Base-by-base conservation (phyloP, 1,140 invertebrate species). In the Ceratosolen fusciceps region DNA sequence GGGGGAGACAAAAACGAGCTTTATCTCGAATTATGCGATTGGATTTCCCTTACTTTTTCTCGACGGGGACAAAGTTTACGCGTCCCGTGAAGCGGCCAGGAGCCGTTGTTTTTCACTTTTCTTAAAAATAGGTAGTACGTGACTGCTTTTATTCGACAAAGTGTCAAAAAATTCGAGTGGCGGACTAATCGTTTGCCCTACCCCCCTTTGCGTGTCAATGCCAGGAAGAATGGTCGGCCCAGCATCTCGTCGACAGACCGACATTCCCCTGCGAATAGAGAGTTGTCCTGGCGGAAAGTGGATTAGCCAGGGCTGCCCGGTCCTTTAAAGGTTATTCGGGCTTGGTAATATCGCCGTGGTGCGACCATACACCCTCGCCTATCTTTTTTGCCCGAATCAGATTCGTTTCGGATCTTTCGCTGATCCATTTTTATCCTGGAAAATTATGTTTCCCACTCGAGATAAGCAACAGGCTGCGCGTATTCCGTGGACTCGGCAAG, bases 31-130 rank as follows among this genome's bases (percentile, higher is more conserved):
- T 56, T 68, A 74, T 62, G 81, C 82, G 82, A 84, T 85, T 84
- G 82, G 71, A 85, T 85, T 81, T 84, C 72, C 77, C 83, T n/a
- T 84, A 83, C 83, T 80, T 78, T 56, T 73, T 29, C n/a, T 65
- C 56, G 8, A 12, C 26, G 1, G 26, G 58, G 4, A 24, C 2
- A 34, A 4, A 34, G 24, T 29, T 7, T 9, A 0, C 21, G 4
- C n/a, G n/a, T n/a, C n/a, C n/a, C n/a, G n/a, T n/a, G n/a, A n/a
- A n/a, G n/a, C n/a, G n/a, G n/a, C n/a, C n/a, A n/a, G n/a, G n/a
- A n/a, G n/a, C n/a, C n/a, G n/a, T n/a, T n/a, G n/a, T n/a, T n/a
- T n/a, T n/a, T n/a, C n/a, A n/a, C n/a, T n/a, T n/a, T n/a, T n/a
- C n/a, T n/a, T 19, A 21, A 60, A 12, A 14, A 31, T 29, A 60